Evolutionary conservation across 2,888 invertebrate genomes (phyloP).

Genomic region (Euzophera pinguis): DNA sequence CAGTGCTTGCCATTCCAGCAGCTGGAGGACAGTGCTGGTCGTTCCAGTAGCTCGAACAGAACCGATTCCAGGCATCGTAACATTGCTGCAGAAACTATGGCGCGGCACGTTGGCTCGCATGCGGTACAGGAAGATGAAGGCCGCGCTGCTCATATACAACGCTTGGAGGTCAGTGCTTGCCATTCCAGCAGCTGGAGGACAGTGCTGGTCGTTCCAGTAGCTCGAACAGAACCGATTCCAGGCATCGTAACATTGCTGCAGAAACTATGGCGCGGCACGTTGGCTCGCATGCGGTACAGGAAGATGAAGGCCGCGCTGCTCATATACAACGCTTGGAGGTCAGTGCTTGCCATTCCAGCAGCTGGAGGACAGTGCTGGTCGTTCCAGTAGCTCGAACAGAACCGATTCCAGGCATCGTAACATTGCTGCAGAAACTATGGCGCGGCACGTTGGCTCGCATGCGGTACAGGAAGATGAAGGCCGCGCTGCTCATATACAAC

Average conservation of each 20-base stretch:
- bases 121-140: constrained; percentile 91
- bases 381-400: too few relatives aligned
- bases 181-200: constrained; percentile 76
- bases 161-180: constrained; percentile 16
- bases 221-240: constrained; percentile 93
- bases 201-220: constrained; percentile 86
- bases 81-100: constrained; percentile 97
- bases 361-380: too few relatives aligned
- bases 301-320: too few relatives aligned
- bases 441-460: too few relatives aligned
- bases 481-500: too few relatives aligned
- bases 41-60: constrained; percentile 92
- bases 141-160: constrained; percentile 91
- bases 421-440: too few relatives aligned
- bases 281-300: too few relatives aligned
- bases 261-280: constrained; percentile 94
- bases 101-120: constrained; percentile 89
- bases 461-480: too few relatives aligned
- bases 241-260: constrained; percentile 95
- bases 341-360: too few relatives aligned
- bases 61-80: constrained; percentile 94
- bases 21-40: constrained; percentile 87
- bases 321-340: too few relatives aligned
- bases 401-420: too few relatives aligned
- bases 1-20: constrained; percentile 87